phyloP scores from a whole-genome alignment of 2,113 vertebrate genomes.

The Drymodes brunneopygia region DNA sequence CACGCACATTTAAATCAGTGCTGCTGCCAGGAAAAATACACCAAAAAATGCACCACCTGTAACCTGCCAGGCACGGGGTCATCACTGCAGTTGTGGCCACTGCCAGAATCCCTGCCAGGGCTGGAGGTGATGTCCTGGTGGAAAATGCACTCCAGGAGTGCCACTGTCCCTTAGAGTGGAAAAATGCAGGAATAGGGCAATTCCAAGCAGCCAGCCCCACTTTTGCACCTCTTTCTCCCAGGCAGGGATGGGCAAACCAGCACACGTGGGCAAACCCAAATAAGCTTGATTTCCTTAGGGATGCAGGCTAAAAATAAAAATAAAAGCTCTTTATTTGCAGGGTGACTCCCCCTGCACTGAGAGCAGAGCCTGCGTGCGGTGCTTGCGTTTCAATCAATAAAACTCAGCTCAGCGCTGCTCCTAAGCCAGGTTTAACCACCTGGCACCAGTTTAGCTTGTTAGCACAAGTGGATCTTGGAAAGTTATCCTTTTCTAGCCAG shows the following conservation, averaged over 20 bases:
- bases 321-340: neutral
- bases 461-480: fast-evolving
- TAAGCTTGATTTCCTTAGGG: neutral
- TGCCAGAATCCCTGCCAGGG: neutral
- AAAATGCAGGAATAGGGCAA: fast-evolving
- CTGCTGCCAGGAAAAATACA: neutral
- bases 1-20: neutral
- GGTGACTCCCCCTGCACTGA: neutral
- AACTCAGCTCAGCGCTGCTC: neutral
- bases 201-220: fast-evolving
- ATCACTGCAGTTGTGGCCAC: fast-evolving
- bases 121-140: neutral
- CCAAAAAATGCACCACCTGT: neutral
- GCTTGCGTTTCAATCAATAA: neutral
- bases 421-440: neutral
- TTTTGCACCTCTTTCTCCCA: neutral
- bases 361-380: neutral
- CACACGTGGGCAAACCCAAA: neutral
- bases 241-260: neutral
- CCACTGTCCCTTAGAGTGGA: fast-evolving
- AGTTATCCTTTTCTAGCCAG: neutral
- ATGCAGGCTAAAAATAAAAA: neutral
- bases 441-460: neutral
- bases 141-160: neutral
- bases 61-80: neutral